Evolutionary conservation across 2,888 invertebrate species (phyloP).

Genomic region (Spialia ferax): DNA sequence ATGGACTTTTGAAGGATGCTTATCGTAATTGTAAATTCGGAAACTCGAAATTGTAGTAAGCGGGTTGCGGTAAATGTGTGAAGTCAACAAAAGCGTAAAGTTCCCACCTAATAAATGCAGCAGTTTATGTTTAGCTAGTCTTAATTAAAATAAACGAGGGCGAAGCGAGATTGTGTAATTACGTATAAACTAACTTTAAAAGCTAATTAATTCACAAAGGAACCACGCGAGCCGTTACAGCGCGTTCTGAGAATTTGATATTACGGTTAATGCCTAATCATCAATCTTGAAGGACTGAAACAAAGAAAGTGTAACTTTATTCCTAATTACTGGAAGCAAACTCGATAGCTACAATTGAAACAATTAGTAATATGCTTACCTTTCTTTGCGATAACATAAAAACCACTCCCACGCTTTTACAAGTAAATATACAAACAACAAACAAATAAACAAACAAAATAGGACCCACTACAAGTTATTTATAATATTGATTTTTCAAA

Average conservation of each 20-base stretch:
- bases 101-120: constrained; percentile 23
- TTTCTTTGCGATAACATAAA: too few species aligned
- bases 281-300: constrained; percentile 4
- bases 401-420: too few species aligned
- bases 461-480: too few species aligned
- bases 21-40: constrained; percentile 2
- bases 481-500: too few species aligned
- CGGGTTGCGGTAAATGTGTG: constrained; percentile 14
- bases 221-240: constrained; percentile 10
- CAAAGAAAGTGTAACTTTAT: too few species aligned
- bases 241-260: not conserved
- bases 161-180: constrained; percentile 32
- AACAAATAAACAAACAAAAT: too few species aligned
- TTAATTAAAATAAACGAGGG: constrained; percentile 35
- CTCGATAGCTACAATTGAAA: too few species aligned
- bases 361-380: too few species aligned
- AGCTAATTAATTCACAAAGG: constrained; percentile 35
- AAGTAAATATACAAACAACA: too few species aligned
- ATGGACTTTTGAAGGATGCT: constrained; percentile 5
- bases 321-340: too few species aligned
- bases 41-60: not conserved
- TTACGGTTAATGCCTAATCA: constrained; percentile 1
- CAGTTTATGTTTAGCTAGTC: constrained; percentile 30
- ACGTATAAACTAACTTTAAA: constrained; percentile 34
- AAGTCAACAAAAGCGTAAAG: constrained; percentile 10